A percentile compares a stretch with the other conserved stretches of the same genome.
Evolutionary conservation across 2,113 vertebrate genomes (phyloP).

Genomic region (Cephalopholis sonnerati): DNA sequence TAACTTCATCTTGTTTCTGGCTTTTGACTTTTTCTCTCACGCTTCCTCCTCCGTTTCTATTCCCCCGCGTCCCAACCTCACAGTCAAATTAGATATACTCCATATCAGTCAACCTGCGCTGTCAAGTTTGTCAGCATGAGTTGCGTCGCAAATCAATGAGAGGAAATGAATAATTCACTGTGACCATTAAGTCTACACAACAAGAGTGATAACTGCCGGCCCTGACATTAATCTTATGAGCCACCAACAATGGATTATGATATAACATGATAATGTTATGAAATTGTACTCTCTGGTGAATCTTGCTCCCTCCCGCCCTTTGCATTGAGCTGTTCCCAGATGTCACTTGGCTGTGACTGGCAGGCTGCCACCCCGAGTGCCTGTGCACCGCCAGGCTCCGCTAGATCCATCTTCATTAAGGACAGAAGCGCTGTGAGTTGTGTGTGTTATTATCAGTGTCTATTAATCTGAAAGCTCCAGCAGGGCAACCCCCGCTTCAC

Average conservation of each 20-base stretch:
- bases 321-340: conserved; percentile 71
- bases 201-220: conserved; percentile 76
- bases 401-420: conserved; percentile 83
- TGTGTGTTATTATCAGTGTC: conserved; percentile 80
- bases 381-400: conserved; percentile 62
- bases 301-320: conserved; percentile 68
- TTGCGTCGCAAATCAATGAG: conserved; percentile 74
- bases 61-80: conserved; percentile 34
- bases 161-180: conserved; percentile 81
- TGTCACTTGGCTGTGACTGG: conserved; percentile 81
- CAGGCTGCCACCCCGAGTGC: conserved; percentile 74
- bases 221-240: conserved; percentile 77
- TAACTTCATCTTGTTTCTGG: conserved; percentile 29
- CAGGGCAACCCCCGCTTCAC: conserved; percentile 65
- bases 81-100: conserved; percentile 71
- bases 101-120: conserved; percentile 73
- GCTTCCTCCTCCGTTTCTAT: conserved; percentile 13
- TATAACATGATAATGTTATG: conserved; percentile 81
- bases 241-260: conserved; percentile 80
- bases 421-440: conserved; percentile 73
- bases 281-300: conserved; percentile 71
- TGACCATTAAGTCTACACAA: conserved; percentile 77
- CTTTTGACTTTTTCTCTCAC: not conserved
- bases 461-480: conserved; percentile 79
- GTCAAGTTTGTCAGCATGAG: conserved; percentile 74